Evolutionary conservation across 2,888 invertebrate species (phyloP).

Genomic region (Parnassius mnemosyne): DNA sequence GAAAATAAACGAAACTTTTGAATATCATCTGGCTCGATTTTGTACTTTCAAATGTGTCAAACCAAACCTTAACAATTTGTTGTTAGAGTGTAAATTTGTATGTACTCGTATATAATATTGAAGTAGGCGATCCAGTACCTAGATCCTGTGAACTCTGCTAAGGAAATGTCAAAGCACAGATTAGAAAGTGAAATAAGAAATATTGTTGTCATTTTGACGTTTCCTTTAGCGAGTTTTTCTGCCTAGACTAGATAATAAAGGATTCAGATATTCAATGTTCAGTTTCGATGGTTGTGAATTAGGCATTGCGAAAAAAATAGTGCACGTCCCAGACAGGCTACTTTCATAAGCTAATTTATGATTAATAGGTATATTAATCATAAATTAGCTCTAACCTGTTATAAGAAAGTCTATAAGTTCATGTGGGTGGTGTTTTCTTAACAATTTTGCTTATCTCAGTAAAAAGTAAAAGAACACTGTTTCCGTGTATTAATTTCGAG

Average conservation of each 20-base stretch:
- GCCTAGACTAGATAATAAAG: not conserved
- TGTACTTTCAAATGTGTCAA: too few species aligned
- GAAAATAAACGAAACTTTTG: too few species aligned
- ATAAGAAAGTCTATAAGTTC: conserved; percentile 2
- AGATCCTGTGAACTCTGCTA: too few species aligned
- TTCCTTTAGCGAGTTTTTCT: conserved; percentile 16
- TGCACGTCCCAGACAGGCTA: conserved; percentile 3
- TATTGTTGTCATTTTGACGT: conserved; percentile 19
- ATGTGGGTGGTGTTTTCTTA: conserved; percentile 21
- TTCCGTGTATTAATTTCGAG: conserved; percentile 11
- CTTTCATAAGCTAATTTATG: conserved; percentile 3
- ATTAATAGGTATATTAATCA: not conserved
- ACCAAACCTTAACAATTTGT: too few species aligned
- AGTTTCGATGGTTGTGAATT: conserved; percentile 26
- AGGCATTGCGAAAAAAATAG: conserved; percentile 21
- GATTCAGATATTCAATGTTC: conserved; percentile 10
- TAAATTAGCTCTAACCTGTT: not conserved
- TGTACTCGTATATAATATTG: too few species aligned
- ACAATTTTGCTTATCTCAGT: conserved; percentile 15
- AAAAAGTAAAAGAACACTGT: conserved; percentile 24
- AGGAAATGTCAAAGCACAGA: too few species aligned
- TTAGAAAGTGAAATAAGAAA: too few species aligned
- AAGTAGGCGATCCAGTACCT: too few species aligned
- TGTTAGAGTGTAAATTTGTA: too few species aligned
- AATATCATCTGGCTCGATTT: too few species aligned